A percentile compares a stretch with the other conserved stretches of the same genome.
These are phyloP conservation scores for Amphiprion ocellaris DNA, from an alignment of 2,113 vertebrate species.

Conservation along the genomic window DNA sequence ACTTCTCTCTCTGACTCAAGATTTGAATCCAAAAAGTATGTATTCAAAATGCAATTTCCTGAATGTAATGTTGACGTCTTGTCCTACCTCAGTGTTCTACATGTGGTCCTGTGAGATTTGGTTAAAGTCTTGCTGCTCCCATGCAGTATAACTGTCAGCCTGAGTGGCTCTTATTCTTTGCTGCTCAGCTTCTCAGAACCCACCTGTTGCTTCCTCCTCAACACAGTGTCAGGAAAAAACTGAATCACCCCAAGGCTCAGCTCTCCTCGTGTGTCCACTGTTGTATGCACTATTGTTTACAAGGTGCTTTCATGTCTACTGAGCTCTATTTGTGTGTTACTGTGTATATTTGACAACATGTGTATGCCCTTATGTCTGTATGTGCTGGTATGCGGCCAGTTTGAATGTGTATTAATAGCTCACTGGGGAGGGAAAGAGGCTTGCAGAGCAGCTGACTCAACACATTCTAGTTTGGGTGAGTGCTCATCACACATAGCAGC, in stretches of 20 bases:
- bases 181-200: background rate
- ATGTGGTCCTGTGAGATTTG: constrained; percentile 31
- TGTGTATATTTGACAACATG: constrained; percentile 6
- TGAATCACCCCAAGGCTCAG: constrained; percentile 27
- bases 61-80: background rate
- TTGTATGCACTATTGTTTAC: constrained; percentile 58
- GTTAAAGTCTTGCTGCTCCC: constrained; percentile 33
- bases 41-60: too few relatives aligned
- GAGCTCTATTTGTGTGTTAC: constrained; percentile 10
- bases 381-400: constrained; percentile 50
- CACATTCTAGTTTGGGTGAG: constrained; percentile 82
- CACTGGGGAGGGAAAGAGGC: constrained; percentile 66
- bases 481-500: constrained; percentile 56
- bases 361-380: constrained; percentile 15
- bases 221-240: constrained; percentile 24
- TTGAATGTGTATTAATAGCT: constrained; percentile 78
- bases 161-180: constrained; percentile 22
- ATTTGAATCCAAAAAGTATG: too few relatives aligned
- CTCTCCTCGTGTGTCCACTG: constrained; percentile 13
- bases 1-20: too few relatives aligned
- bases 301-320: constrained; percentile 35
- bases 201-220: constrained; percentile 52
- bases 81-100: constrained; percentile 65
- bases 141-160: background rate
- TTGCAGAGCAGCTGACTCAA: constrained; percentile 75